phyloP scores from a whole-genome alignment of 2,888 invertebrate genomes.

The Chouioia cunea region DNA sequence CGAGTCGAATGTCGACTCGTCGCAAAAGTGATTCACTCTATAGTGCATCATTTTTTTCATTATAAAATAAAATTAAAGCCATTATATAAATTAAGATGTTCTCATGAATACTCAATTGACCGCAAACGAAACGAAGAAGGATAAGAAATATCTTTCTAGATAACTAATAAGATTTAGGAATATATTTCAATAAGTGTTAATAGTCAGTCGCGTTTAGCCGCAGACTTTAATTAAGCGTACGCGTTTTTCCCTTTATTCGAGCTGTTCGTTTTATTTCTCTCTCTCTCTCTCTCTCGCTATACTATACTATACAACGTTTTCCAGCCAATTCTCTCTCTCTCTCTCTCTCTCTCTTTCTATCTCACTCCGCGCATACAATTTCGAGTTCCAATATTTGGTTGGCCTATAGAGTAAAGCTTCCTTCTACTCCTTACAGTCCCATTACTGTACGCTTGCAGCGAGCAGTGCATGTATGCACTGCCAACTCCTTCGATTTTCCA shows the following conservation, averaged over 20 bases:
- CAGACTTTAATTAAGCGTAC: not conserved
- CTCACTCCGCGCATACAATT: slow-evolving; percentile 50
- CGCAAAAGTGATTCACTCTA: too few species aligned
- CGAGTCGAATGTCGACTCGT: too few species aligned
- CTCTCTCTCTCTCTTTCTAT: too few species aligned
- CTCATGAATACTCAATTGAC: too few species aligned
- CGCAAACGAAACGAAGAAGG: too few species aligned
- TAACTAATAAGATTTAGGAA: too few species aligned
- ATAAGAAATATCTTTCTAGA: too few species aligned
- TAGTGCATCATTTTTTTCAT: too few species aligned
- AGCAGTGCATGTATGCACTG: not conserved
- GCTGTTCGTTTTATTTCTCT: not conserved
- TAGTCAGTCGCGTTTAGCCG: not conserved
- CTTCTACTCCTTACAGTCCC: not conserved
- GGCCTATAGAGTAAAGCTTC: slow-evolving; percentile 1
- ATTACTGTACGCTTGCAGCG: not conserved
- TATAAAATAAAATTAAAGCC: too few species aligned
- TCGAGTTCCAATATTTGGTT: slow-evolving; percentile 51
- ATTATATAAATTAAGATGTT: too few species aligned
- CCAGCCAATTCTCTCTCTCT: not conserved
- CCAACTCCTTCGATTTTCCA: slow-evolving; percentile 1
- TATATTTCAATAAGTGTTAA: too few species aligned
- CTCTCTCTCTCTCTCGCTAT: not conserved
- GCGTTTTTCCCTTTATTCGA: not conserved
- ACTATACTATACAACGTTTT: too few species aligned